Base-by-base conservation (phyloP, 2,888 invertebrate species). In the Drosophila peninsularis region DNA sequence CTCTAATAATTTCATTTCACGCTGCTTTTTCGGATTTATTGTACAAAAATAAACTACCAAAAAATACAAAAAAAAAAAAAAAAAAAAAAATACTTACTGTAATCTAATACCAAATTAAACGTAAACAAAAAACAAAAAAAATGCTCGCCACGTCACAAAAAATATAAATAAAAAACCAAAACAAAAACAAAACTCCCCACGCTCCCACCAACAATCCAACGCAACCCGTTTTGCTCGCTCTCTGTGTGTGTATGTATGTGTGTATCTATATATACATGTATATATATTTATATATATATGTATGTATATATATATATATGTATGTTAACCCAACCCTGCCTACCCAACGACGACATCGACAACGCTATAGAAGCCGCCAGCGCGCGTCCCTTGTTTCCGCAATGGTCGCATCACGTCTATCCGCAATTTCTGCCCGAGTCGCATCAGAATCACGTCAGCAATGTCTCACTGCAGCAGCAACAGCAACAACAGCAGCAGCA, bases 401-500 rank as follows among this genome's bases (percentile, higher is more conserved):
- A 97, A 94, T 97, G 97, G 97, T 97, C 97, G 90, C 97, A 97
- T 94, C 97, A 97, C 94, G 97, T 97, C 91, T 97, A 97, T 93
- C 97, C 97, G 90, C 97, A 97, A 94, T 97, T 97, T 94, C 95
- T 97, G 93, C 97, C 97, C 91, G 97, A 96, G 93, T 96, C 96
- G 93, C 97, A 97, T 94, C 96, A 96, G 90, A 95, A 94, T 92
- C 94, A 95, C 87, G 92, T 92, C 92, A 90, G 93, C 85, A 89
- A 93, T 93, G 90, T 92, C 92, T 89, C 80, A 93, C 75, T 79
- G 52, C 87, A 90, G 42, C 86, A 88, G 44, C 87, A 88, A n/a
- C 89, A 93, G 83, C 93, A 93, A 85, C 93, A 93, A 0, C 80
- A 82, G 14, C 86, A 78, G 2, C 81, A 84, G 2, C 80, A 90